Conservation (phyloP, 2,113 vertebrate genomes). For the Pteronura brasiliensis region DNA sequence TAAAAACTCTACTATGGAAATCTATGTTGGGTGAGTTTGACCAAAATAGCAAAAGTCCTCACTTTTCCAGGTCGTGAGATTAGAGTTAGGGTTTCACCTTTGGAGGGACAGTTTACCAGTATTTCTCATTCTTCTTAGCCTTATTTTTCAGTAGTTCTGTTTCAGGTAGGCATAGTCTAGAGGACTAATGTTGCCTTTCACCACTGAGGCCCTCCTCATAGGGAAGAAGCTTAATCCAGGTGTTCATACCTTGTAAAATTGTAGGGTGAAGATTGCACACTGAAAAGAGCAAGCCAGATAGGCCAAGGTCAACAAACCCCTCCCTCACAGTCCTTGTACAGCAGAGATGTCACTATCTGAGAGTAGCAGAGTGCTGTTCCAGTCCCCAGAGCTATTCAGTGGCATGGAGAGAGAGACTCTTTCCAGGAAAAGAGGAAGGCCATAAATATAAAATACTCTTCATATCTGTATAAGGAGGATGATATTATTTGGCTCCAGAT, state of each 20-base stretch:
- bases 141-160: neutral
- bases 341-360: neutral
- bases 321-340: neutral
- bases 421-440: neutral
- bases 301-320: neutral
- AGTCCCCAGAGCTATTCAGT: neutral
- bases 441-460: neutral
- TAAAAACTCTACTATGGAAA: neutral
- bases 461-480: neutral
- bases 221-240: neutral
- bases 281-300: neutral
- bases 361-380: neutral
- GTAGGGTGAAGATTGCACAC: neutral
- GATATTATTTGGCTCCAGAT: neutral
- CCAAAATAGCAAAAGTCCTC: neutral
- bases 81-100: neutral
- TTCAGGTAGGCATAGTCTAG: neutral
- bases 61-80: neutral
- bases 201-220: neutral
- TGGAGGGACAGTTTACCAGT: neutral
- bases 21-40: neutral
- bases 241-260: neutral
- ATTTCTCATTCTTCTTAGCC: neutral
- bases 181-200: neutral
- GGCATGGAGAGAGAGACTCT: neutral